Conservation (phyloP, 2,888 invertebrate species). For the Drosophila atroscutellata region DNA sequence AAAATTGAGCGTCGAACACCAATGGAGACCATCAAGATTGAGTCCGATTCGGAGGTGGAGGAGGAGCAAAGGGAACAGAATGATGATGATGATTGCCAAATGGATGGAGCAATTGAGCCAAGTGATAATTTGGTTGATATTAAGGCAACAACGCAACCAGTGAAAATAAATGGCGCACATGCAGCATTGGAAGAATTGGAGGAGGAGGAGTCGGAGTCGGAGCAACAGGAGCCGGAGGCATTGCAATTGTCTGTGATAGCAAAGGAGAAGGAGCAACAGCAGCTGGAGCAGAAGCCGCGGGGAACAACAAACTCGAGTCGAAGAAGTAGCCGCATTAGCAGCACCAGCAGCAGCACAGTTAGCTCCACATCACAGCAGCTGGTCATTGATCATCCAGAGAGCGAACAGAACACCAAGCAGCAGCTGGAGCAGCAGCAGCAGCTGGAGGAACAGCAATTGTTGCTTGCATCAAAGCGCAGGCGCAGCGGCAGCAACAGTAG, state of each 20-base stretch:
- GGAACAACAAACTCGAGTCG: neutral
- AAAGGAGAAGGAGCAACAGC: slow-evolving; percentile 31
- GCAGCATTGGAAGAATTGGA: neutral
- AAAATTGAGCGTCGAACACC: slow-evolving; percentile 15
- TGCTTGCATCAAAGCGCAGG: slow-evolving; percentile 1
- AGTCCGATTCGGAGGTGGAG: slow-evolving; percentile 41
- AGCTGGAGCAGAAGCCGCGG: neutral
- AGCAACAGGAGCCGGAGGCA: slow-evolving; percentile 10
- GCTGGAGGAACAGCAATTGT: slow-evolving; percentile 17
- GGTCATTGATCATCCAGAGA: slow-evolving; percentile 83
- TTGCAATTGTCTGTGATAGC: slow-evolving; percentile 55
- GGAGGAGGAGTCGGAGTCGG: slow-evolving; percentile 1
- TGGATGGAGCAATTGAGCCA: slow-evolving; percentile 1
- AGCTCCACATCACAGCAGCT: slow-evolving; percentile 83
- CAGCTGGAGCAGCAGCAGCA: slow-evolving; percentile 35
- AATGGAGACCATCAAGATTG: slow-evolving; percentile 47
- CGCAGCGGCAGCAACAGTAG: slow-evolving; percentile 52
- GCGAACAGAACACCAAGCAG: slow-evolving; percentile 52
- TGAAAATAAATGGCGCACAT: slow-evolving; percentile 51
- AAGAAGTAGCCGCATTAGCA: slow-evolving; percentile 32
- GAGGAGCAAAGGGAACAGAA: slow-evolving; percentile 9
- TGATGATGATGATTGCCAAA: neutral
- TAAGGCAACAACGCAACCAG: slow-evolving; percentile 13
- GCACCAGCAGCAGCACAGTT: slow-evolving; percentile 54
- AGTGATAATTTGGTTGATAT: slow-evolving; percentile 14